These are phyloP conservation scores for Vireo altiloquus DNA, from an alignment of 2,113 vertebrate genomes.

Conservation along the genomic window DNA sequence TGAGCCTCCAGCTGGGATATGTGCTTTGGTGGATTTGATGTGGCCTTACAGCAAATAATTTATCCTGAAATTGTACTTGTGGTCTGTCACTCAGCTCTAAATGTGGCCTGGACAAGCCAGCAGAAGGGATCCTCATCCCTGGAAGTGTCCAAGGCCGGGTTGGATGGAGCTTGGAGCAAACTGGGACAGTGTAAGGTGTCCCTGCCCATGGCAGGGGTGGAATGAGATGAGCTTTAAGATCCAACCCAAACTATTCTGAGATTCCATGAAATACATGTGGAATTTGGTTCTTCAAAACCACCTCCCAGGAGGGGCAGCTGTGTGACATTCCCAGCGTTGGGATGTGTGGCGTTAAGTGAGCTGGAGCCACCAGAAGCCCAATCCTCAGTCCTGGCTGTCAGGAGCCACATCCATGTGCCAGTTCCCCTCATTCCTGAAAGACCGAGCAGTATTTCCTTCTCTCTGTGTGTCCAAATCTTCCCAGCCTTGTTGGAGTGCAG, in stretches of 20 bases:
- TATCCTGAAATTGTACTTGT: background rate
- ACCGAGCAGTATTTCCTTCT: background rate
- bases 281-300: background rate
- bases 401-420: background rate
- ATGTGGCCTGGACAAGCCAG: background rate
- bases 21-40: background rate
- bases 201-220: background rate
- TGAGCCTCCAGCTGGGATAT: background rate
- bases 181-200: background rate
- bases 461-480: background rate
- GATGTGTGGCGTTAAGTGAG: background rate
- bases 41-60: background rate
- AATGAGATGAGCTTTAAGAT: background rate
- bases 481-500: background rate
- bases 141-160: background rate
- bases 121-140: background rate
- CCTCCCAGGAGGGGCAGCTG: background rate
- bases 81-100: background rate
- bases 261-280: background rate
- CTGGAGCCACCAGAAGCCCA: background rate
- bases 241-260: background rate
- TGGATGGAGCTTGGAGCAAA: background rate
- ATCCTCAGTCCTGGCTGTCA: background rate
- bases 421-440: background rate
- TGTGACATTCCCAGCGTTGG: rapidly evolving